Percentiles rank a stretch among this genome's conserved stretches.
These are phyloP conservation scores for Chiroxiphia lanceolata DNA, from an alignment of 2,797 vertebrate genomes.

Conservation along the genomic window DNA sequence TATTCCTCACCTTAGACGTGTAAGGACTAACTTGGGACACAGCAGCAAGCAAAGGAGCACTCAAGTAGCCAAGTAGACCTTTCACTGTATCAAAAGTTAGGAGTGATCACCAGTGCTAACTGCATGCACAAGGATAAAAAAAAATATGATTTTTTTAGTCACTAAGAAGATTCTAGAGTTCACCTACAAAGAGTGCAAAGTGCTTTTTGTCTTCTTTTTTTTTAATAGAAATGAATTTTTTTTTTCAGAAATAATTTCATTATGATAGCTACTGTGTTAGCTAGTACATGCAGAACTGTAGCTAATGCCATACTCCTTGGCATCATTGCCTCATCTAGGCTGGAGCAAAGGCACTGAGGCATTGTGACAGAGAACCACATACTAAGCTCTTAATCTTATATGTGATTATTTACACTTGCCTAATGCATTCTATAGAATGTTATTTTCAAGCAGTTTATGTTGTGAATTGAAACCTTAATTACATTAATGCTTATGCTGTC, in stretches of 20 bases:
- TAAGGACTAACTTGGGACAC: background rate
- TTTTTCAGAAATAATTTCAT: background rate
- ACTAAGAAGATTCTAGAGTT: background rate
- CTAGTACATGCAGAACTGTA: background rate
- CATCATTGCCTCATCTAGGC: background rate
- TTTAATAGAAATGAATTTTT: background rate
- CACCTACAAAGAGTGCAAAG: background rate
- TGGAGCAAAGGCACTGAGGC: background rate
- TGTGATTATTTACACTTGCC: background rate
- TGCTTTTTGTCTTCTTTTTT: background rate
- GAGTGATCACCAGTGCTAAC: background rate
- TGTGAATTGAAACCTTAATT: background rate
- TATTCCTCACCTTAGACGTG: background rate
- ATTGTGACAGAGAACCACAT: background rate
- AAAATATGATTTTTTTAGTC: background rate
- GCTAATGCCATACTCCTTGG: background rate
- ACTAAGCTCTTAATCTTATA: background rate
- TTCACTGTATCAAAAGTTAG: background rate
- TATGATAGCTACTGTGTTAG: background rate
- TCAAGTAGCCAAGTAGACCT: background rate
- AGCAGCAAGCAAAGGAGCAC: background rate
- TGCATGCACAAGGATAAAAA: background rate
- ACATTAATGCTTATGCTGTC: background rate
- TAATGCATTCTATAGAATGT: background rate
- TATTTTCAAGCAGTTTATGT: background rate